Evolutionary conservation across 1,140 invertebrate species (phyloP).

Genomic region (Anadara kagoshimensis): DNA sequence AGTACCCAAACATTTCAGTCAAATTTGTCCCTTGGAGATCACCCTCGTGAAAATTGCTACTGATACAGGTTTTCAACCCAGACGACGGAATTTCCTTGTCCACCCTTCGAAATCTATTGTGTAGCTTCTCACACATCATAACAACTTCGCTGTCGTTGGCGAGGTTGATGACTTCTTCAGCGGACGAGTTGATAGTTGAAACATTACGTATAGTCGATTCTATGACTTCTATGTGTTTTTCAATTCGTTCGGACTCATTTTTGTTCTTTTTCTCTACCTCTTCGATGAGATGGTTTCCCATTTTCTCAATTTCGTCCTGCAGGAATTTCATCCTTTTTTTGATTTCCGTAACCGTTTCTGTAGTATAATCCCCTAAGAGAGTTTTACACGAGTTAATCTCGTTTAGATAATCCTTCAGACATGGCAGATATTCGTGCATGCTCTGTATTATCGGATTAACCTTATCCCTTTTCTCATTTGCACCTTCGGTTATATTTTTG

Average conservation of each 20-base stretch:
- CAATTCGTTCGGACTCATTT: slow-evolving; percentile 37
- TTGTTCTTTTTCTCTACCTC: slow-evolving; percentile 44
- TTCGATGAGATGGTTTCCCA: slow-evolving; percentile 38
- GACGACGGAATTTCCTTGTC: slow-evolving; percentile 48
- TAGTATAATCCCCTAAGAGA: slow-evolving; percentile 38
- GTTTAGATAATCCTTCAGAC: slow-evolving; percentile 45
- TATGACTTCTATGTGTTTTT: slow-evolving; percentile 42
- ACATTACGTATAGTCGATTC: slow-evolving; percentile 41
- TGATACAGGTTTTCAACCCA: slow-evolving; percentile 33
- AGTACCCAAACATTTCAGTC: slow-evolving; percentile 49
- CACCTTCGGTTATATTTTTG: slow-evolving; percentile 41
- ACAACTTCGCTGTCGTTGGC: slow-evolving; percentile 48
- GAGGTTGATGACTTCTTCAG: slow-evolving; percentile 48
- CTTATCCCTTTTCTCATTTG: slow-evolving; percentile 41
- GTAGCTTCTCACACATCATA: slow-evolving; percentile 41
- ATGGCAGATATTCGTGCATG: slow-evolving; percentile 53
- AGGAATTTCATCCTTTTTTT: slow-evolving; percentile 40
- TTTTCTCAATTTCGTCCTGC: slow-evolving; percentile 52
- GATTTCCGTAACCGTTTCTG: slow-evolving; percentile 45
- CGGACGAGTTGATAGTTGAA: slow-evolving; percentile 43
- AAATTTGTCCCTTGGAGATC: slow-evolving; percentile 37
- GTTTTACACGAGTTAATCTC: slow-evolving; percentile 41
- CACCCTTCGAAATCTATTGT: slow-evolving; percentile 48
- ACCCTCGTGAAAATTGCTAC: slow-evolving; percentile 46
- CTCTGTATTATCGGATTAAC: slow-evolving; percentile 49